Base-by-base conservation (phyloP, 1,140 invertebrate genomes). In the Scaptomyza montana region DNA sequence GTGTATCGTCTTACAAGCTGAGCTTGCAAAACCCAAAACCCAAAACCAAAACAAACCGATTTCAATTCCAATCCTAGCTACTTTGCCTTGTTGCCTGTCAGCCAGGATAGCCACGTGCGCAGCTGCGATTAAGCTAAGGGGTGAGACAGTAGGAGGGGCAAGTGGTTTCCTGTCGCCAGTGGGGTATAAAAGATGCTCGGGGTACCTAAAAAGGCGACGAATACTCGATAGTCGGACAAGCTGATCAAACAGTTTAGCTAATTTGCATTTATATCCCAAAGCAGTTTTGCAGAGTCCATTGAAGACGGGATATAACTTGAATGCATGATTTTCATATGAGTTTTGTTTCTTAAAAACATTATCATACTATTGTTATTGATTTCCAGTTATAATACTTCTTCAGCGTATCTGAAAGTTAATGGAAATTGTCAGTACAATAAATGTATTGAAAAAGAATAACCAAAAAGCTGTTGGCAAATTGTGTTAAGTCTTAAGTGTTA, bases 201-300 rank as follows among this genome's bases (percentile, higher is more conserved):
- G 47, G 45, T 50, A 50, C 53, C 49, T 53, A 73, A 55, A 64
- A 67, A 76, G 80, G 80, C 80, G 80, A 84, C 80, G 77, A 84
- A 70, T 77, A 84, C 77, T 86, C 80, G 81, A 85, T 85, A 85
- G 73, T 74, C 59, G 64, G 70, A 74, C 65, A 80, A 59, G 62
- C 80, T 67, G 80, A 85, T 85, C 80, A 80, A 85, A 85, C 65
- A 70, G 69, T 73, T 79, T 47, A 74, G 51, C 81, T 85, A 49
- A 57, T 72, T 78, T 54, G 74, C 78, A 81, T 25, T 25, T 81
- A 81, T 45, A 51, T 36, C 30, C 7, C 30, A 6, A n/a, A n/a
- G 47, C 49, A 9, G 8, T 9, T 41, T 21, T 2, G 7, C 1
- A 9, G 39, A 36, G 56, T 61, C 65, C 65, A 68, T 49, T 13